These are phyloP conservation scores for Luffia ferchaultella DNA, from an alignment of 2,888 invertebrate genomes.

Conservation along the genomic window DNA sequence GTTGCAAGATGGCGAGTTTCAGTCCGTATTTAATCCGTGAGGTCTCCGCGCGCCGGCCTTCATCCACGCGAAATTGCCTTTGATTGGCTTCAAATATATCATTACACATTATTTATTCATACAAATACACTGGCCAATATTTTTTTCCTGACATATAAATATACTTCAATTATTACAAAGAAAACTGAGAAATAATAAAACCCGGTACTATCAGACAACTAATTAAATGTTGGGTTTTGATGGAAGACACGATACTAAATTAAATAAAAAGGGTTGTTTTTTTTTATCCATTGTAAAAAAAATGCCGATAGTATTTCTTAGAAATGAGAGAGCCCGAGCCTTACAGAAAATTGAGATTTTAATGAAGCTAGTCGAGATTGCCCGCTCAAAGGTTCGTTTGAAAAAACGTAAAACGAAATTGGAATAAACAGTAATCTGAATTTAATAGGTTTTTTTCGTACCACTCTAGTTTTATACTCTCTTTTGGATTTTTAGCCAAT, in stretches of 20 bases:
- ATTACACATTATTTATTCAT: too few species aligned
- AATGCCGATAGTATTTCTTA: not conserved
- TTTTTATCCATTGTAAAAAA: not conserved
- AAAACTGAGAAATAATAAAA: too few species aligned
- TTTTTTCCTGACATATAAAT: too few species aligned
- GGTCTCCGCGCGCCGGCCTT: too few species aligned
- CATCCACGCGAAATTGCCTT: too few species aligned
- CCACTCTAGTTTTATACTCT: not conserved
- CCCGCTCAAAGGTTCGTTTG: not conserved
- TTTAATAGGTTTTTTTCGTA: not conserved
- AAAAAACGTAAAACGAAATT: conserved; percentile 9
- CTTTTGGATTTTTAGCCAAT: not conserved
- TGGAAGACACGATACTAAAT: not conserved
- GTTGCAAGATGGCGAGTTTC: too few species aligned
- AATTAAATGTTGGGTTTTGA: not conserved
- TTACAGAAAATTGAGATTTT: conserved; percentile 14
- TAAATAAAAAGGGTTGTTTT: not conserved
- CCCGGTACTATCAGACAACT: too few species aligned
- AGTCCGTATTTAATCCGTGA: too few species aligned
- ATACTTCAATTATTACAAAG: too few species aligned
- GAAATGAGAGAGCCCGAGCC: not conserved
- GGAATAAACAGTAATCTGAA: conserved; percentile 8
- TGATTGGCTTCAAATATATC: too few species aligned
- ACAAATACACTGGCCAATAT: too few species aligned
- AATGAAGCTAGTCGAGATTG: conserved; percentile 13